Conservation (phyloP, 2,113 vertebrate genomes). For the Onychostruthus taczanowskii region DNA sequence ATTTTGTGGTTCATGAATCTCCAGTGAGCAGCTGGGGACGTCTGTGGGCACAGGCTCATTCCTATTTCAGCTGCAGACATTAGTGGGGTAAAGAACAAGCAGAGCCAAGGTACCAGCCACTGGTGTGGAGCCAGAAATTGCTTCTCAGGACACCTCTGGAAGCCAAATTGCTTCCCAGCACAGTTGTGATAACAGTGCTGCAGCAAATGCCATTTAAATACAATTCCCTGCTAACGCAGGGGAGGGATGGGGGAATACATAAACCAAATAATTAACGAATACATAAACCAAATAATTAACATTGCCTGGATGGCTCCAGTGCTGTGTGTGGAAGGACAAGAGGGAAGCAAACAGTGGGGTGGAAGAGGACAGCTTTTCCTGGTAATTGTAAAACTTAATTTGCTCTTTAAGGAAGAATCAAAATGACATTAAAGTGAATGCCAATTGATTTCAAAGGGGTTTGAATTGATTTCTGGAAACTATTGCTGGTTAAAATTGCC, state of each 20-base stretch:
- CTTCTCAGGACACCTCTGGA: neutral
- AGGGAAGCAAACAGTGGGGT: neutral
- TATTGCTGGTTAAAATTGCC: neutral
- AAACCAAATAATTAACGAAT: neutral
- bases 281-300: neutral
- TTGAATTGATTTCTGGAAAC: neutral
- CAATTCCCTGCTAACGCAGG: neutral
- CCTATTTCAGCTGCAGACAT: neutral
- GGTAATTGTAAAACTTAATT: neutral
- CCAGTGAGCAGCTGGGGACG: neutral
- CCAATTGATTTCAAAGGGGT: neutral
- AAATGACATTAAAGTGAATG: neutral
- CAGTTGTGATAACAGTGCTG: neutral
- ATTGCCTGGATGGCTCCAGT: neutral
- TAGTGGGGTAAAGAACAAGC: neutral
- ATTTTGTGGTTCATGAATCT: neutral
- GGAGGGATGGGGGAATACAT: neutral
- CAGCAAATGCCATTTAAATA: slow-evolving; percentile 19
- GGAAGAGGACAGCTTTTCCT: neutral
- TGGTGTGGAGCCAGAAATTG: slow-evolving; percentile 1
- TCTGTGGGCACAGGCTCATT: accelerated
- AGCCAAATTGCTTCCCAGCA: slow-evolving; percentile 16
- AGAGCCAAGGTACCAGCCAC: neutral
- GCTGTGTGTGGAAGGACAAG: neutral
- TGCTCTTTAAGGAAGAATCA: slow-evolving; percentile 3